Percentiles rank a stretch among this genome's conserved stretches.
Evolutionary conservation across 2,113 vertebrate genomes (phyloP).

Genomic region (Peromyscus polionotus): DNA sequence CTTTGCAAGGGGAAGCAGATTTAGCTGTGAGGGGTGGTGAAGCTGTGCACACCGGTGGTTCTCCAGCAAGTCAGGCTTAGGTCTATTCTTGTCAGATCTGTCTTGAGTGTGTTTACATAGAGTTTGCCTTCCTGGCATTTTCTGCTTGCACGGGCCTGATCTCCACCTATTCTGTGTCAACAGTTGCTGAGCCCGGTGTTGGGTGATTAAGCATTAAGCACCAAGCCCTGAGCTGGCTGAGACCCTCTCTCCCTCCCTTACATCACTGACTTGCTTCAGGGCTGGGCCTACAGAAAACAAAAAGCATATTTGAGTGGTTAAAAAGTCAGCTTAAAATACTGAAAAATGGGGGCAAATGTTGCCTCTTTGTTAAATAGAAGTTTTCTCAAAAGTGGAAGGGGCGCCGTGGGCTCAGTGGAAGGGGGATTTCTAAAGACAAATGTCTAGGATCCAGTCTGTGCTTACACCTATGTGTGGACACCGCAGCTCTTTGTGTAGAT

Average conservation of each 20-base stretch:
- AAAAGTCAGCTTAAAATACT: constrained; percentile 83
- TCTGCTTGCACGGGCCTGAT: constrained; percentile 94
- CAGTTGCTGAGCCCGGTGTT: constrained; percentile 87
- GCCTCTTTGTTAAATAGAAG: constrained; percentile 80
- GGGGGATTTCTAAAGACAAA: constrained; percentile 57
- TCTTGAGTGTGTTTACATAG: constrained; percentile 88
- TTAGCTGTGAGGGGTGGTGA: constrained; percentile 45
- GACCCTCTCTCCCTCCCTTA: constrained; percentile 86
- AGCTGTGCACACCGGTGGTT: constrained; percentile 59
- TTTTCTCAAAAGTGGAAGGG: constrained; percentile 82
- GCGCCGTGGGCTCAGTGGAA: constrained; percentile 74
- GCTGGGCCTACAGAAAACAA: constrained; percentile 87
- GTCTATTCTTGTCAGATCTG: constrained; percentile 88
- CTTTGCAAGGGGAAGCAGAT: neutral
- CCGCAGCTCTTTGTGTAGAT: constrained; percentile 23
- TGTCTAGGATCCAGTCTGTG: constrained; percentile 31
- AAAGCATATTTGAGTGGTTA: constrained; percentile 88
- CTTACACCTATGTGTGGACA: neutral
- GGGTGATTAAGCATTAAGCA: constrained; percentile 81
- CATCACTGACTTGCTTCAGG: constrained; percentile 89
- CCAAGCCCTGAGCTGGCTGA: constrained; percentile 79
- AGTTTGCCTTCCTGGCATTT: constrained; percentile 93
- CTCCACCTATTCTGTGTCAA: constrained; percentile 93
- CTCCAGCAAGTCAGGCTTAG: constrained; percentile 86
- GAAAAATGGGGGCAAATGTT: constrained; percentile 82